Conservation (phyloP, 1,140 invertebrate species). For the Zelostemma sp. region DNA sequence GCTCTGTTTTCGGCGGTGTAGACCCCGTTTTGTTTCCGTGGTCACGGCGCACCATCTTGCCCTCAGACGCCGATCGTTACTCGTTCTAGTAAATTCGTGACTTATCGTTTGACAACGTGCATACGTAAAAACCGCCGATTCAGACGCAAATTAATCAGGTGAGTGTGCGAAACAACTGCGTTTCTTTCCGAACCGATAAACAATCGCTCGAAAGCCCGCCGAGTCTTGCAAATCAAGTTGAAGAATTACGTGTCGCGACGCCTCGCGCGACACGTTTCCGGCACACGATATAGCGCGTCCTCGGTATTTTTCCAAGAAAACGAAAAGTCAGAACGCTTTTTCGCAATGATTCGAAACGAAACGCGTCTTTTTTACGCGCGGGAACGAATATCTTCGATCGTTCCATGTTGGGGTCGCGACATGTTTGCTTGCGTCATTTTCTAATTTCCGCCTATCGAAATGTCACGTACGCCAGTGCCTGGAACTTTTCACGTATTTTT, state of each 20-base stretch:
- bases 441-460: constrained; percentile 25
- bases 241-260: background rate
- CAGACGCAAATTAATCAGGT: constrained; percentile 40
- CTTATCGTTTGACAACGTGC: constrained; percentile 4
- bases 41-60: constrained; percentile 32
- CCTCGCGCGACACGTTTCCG: background rate
- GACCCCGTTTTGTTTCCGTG: constrained; percentile 55
- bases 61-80: constrained; percentile 49
- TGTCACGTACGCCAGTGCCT: background rate
- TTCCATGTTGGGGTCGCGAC: constrained; percentile 4
- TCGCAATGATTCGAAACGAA: too few species aligned
- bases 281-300: too few species aligned
- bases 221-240: background rate
- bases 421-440: constrained; percentile 13
- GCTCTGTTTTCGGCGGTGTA: constrained; percentile 14
- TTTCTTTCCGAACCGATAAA: background rate
- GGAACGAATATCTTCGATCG: background rate
- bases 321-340: too few species aligned
- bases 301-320: constrained; percentile 5
- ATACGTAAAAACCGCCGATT: constrained; percentile 9
- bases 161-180: constrained; percentile 14
- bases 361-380: background rate
- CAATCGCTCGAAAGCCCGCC: background rate
- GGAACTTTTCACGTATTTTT: too few species aligned
- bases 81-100: constrained; percentile 29